These are phyloP conservation scores for Heliconius congener DNA, from an alignment of 1,140 invertebrate genomes.

Conservation along the genomic window DNA sequence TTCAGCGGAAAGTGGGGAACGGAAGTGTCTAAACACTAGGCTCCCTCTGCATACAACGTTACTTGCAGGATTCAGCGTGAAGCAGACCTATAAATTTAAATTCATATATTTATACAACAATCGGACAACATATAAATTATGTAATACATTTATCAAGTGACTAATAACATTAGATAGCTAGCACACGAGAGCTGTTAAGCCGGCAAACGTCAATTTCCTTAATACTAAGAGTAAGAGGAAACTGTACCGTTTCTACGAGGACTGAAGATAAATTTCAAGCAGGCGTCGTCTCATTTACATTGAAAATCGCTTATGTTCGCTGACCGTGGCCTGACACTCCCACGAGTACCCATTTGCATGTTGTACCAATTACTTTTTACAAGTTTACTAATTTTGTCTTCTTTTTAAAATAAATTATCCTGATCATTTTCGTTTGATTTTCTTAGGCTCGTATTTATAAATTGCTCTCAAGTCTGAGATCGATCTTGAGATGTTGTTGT, in stretches of 20 bases:
- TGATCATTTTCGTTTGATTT: not conserved
- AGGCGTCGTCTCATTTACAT: slow-evolving; percentile 62
- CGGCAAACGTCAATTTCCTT: slow-evolving; percentile 30
- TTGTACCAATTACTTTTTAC: slow-evolving; percentile 70
- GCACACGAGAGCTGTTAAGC: slow-evolving; percentile 25
- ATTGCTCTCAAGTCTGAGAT: no score
- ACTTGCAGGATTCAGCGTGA: no score
- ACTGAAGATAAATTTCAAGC: slow-evolving; percentile 41
- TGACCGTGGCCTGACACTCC: slow-evolving; percentile 49
- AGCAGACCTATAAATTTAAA: not conserved
- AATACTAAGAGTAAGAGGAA: slow-evolving; percentile 23
- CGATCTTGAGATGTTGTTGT: no score
- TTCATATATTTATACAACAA: not conserved
- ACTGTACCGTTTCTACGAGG: slow-evolving; percentile 30
- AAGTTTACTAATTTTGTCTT: slow-evolving; percentile 64
- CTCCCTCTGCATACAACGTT: no score
- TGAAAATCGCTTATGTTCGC: slow-evolving; percentile 54
- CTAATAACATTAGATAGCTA: slow-evolving; percentile 14
- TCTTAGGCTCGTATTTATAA: not conserved
- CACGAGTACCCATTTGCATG: slow-evolving; percentile 62
- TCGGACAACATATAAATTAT: not conserved
- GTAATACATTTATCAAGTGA: not conserved
- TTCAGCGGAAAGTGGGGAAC: no score
- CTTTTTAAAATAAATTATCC: slow-evolving; percentile 39
- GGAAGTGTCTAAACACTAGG: no score